Base-by-base conservation (phyloP, 2,888 invertebrate genomes). In the Caenorhabditis sulstoni region DNA sequence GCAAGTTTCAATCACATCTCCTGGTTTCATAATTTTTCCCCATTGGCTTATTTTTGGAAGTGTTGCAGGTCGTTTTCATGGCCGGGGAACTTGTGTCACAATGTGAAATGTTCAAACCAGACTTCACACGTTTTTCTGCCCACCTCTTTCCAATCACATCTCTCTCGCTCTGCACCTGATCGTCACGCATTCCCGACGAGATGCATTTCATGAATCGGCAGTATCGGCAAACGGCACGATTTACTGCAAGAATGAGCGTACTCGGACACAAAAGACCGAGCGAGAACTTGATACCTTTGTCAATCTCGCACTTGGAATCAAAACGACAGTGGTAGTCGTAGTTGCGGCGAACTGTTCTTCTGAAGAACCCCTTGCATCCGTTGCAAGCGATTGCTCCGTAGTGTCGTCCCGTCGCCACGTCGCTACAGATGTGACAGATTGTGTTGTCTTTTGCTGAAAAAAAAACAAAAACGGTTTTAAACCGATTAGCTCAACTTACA, bases 181-280 rank as follows among this genome's bases (percentile, higher is more conserved):
- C 89, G 29, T 87, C 87, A 55, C 86, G 86, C 89, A 89, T 89
- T 50, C 89, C 89, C 18, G 86, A 86, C 20, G 82, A 77, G 18
- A 90, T 83, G 55, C 89, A 89, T 62, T 88, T 81, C 71, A 81
- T 81, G 71, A 86, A 89, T 41, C 89, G 83, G 65, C 89, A 89
- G 41, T 84, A 88, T n/a, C 89, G 85, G 58, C 89, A 89, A 23
- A 89, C 87, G 4, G 89, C 89, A n/a, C 89, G 79, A 39, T 88
- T 89, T 55, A 87, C 89, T 89, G 81, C 47, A 87, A 80, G 14
- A 4, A 9, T 35, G 45, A 9, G 7, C 7, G 39, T 18, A 41
- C n/a, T n/a, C n/a, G n/a, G n/a, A n/a, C 16, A 55, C 8, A 65
- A 29, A 4, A 49, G 12, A 18, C 16, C 5, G 20, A 37, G n/a